Base-by-base conservation (phyloP, 2,888 invertebrate species). In the Philaethria dido region DNA sequence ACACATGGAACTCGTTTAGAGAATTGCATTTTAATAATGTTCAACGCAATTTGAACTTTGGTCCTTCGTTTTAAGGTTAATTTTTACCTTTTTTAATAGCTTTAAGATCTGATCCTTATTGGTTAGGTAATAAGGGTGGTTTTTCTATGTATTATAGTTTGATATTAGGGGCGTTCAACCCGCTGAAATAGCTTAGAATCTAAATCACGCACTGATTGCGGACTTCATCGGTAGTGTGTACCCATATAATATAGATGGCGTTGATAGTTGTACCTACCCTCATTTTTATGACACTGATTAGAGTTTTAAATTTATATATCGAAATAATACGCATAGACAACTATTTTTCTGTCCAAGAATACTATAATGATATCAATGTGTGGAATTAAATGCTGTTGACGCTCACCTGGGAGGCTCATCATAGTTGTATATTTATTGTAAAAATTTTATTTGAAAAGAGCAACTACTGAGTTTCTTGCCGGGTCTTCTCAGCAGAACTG, bases 161-260 rank as follows among this genome's bases (percentile, higher is more conserved):
- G 44, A 59, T 45, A 16, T 67, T 60, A 62, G 66, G 66, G 63
- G 36, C 69, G 68, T 72, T 71, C 67, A 68, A 55, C 69, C 63
- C 63, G 66, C 62, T 67, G 67, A 71, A 74, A 74, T 70, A 71
- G 69, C 69, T 65, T 64, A 65, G 72, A 69, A 73, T 73, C 74
- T 75, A 74, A 74, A 72, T 75, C 73, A 66, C 54, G 71, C 69
- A 65, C 72, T 74, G 77, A 78, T 77, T 78, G 74, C 72, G 68
- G 75, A 72, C 76, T 73, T 76, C 74, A 75, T 69, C 75, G 74
- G 73, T 69, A 54, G 77, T 72, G 74, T 74, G 69, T 74, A n/a
- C 68, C 71, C 71, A 62, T 64, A 66, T 50, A 61, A 61, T 66
- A 64, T 64, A 69, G 70, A 70, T 72, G 72, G 47, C 65, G 68